Conservation (phyloP, 2,797 vertebrate genomes). For the Balearica regulorum region DNA sequence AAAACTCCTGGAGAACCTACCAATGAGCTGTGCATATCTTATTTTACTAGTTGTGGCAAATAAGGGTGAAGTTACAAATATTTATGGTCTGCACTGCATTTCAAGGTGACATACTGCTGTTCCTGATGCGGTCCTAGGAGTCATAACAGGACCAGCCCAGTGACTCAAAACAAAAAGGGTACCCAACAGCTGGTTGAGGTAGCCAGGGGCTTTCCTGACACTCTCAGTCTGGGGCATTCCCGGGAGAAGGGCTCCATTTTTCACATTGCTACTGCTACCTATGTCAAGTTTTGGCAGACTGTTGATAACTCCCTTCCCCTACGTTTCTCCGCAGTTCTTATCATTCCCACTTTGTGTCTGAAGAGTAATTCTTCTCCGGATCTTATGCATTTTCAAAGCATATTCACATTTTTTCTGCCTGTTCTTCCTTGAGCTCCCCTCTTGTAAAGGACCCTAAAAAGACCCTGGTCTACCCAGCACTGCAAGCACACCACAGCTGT, state of each 20-base stretch:
- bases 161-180: neutral
- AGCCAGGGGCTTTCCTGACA: neutral
- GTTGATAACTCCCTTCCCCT: neutral
- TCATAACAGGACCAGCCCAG: neutral
- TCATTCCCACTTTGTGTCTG: neutral
- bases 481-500: neutral
- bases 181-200: neutral
- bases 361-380: neutral
- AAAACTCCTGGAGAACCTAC: neutral
- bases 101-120: neutral
- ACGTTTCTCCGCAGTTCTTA: neutral
- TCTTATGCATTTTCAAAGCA: neutral
- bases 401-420: neutral
- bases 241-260: neutral
- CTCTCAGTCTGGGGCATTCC: too few relatives aligned
- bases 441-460: neutral
- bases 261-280: neutral
- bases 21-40: accelerated
- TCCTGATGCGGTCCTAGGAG: neutral
- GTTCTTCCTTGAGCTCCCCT: neutral
- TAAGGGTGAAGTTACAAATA: neutral
- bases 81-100: neutral
- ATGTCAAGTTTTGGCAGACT: neutral
- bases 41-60: neutral
- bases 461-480: neutral